These are phyloP conservation scores for Pelobates cultripes DNA, from an alignment of 2,797 vertebrate genomes.

Conservation along the genomic window DNA sequence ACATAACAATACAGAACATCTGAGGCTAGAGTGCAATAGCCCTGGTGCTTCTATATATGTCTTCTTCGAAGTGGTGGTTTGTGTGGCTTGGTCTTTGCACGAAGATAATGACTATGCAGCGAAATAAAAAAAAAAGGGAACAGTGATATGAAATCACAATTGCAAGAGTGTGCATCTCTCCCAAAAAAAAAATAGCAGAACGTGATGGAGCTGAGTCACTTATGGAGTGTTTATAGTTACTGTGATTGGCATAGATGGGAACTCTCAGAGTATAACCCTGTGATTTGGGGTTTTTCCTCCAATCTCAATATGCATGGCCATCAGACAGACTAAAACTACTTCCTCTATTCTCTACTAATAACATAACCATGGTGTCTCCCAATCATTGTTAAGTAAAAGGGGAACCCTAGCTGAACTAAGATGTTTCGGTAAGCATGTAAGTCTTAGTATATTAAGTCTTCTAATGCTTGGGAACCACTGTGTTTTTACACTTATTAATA, in stretches of 20 bases:
- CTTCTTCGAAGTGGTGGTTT: constrained; percentile 10
- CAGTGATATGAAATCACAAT: constrained; percentile 25
- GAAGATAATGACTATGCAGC: constrained; percentile 4
- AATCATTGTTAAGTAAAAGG: too few relatives aligned
- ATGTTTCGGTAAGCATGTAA: too few relatives aligned
- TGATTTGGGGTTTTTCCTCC: not conserved
- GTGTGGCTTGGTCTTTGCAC: constrained; percentile 31
- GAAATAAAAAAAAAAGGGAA: not conserved
- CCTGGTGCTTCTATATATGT: not conserved
- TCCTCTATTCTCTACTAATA: not conserved
- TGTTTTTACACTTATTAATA: too few relatives aligned
- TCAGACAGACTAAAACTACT: not conserved
- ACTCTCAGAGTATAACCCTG: not conserved
- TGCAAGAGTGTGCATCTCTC: not conserved
- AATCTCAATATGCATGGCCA: not conserved
- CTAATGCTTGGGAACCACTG: too few relatives aligned
- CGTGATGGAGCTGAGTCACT: constrained; percentile 25
- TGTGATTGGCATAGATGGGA: not conserved
- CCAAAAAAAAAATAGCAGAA: constrained; percentile 14
- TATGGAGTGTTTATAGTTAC: not conserved
- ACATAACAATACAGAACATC: not conserved
- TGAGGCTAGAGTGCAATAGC: not conserved
- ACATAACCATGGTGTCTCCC: too few relatives aligned
- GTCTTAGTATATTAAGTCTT: too few relatives aligned
- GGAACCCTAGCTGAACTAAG: too few relatives aligned